These are phyloP conservation scores for Drosophila cognata DNA, from an alignment of 2,888 invertebrate genomes.

Conservation along the genomic window DNA sequence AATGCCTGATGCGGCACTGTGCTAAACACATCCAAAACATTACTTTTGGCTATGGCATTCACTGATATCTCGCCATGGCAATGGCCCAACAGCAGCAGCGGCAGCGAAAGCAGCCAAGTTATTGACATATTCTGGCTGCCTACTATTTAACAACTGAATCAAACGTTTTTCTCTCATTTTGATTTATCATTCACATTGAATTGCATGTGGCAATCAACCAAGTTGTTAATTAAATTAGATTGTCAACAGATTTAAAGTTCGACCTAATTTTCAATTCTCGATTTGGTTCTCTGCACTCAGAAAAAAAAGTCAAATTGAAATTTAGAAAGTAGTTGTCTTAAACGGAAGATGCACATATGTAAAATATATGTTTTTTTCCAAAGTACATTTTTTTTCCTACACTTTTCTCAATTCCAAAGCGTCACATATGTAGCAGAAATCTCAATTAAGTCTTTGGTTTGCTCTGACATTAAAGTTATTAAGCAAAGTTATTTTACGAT, in stretches of 20 bases:
- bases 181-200: conserved; percentile 19
- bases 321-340: neutral
- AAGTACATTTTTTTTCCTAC: neutral
- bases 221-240: conserved; percentile 75
- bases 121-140: conserved; percentile 52
- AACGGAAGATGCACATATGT: neutral
- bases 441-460: neutral
- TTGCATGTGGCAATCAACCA: conserved; percentile 31
- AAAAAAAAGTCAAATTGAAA: neutral
- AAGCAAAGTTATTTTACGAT: neutral
- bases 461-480: neutral
- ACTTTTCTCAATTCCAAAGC: neutral
- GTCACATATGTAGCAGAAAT: neutral
- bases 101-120: conserved; percentile 38
- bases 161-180: conserved; percentile 31
- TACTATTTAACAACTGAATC: conserved; percentile 58
- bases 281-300: neutral
- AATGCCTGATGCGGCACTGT: conserved; percentile 30
- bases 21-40: conserved; percentile 50
- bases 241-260: conserved; percentile 24
- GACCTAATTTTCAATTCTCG: conserved; percentile 43
- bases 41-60: conserved; percentile 31
- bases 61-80: conserved; percentile 29
- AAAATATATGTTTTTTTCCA: neutral
- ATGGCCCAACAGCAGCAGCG: conserved; percentile 30